A percentile compares a stretch with the other conserved stretches of the same genome.
phyloP scores from a whole-genome alignment of 2,888 invertebrate genomes.

The Pandemis corylana region DNA sequence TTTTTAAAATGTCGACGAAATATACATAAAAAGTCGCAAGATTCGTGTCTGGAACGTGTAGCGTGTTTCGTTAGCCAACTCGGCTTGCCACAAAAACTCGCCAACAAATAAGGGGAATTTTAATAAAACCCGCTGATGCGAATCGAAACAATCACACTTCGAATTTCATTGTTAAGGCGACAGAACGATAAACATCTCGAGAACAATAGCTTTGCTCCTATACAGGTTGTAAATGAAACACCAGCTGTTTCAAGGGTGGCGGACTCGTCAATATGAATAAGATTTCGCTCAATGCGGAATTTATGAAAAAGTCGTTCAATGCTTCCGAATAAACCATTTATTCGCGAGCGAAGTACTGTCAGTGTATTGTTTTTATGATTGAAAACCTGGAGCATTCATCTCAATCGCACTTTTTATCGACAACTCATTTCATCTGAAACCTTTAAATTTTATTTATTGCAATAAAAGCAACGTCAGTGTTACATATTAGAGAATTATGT shows the following conservation, averaged over 20 bases:
- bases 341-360: constrained; percentile 24
- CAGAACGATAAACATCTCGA: constrained; percentile 59
- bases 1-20: constrained; percentile 54
- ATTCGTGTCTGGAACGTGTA: constrained; percentile 46
- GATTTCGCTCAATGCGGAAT: constrained; percentile 41
- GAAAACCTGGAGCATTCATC: constrained; percentile 27
- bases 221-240: constrained; percentile 43
- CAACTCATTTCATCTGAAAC: neutral
- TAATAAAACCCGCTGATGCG: constrained; percentile 70
- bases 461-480: too few species aligned
- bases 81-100: constrained; percentile 53
- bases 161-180: constrained; percentile 64
- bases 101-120: constrained; percentile 69
- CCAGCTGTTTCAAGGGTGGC: constrained; percentile 43
- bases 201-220: constrained; percentile 56
- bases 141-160: constrained; percentile 69
- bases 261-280: constrained; percentile 41
- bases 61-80: constrained; percentile 56
- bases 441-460: too few species aligned
- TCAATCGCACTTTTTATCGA: constrained; percentile 19
- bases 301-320: constrained; percentile 40
- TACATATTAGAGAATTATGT: too few species aligned
- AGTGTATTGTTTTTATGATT: constrained; percentile 38
- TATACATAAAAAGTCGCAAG: constrained; percentile 47
- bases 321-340: constrained; percentile 32